Evolutionary conservation across 2,888 invertebrate species (phyloP), one percentile per base, ranked within the genome.

Genomic region (Agrochola macilenta): DNA sequence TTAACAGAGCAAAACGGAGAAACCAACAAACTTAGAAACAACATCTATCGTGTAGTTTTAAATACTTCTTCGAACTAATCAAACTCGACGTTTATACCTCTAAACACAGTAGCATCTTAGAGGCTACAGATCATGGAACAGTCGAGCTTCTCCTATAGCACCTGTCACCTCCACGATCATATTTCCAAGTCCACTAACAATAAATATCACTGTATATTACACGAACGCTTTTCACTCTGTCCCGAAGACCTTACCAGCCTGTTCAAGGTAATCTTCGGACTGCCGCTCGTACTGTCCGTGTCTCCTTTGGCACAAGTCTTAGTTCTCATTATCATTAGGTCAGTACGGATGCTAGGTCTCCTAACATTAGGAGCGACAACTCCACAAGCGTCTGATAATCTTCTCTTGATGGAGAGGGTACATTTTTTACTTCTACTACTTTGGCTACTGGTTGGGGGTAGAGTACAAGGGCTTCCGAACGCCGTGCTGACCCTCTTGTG

Each of bases 281-380:
- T 97, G 43, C 97, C 96, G 83, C 97, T 97, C 30, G 97, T 95
- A 69, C 97, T 97, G 78, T 97, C 98, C 79, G 97, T 97, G 80
- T 98, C 98, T 35, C 97, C 98, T 94, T 98, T 97, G 90, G 98
- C 97, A 96, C 98, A 97, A 81, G 98, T 98, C 96, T 98, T 98
- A 87, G 98, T 98, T 93, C 98, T 97, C 98, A 99, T 98, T 89
- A 98, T 98, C 97, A 98, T 98, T 87, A 99, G 97, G 93, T 99
- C 99, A 11, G 99, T 99, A 82, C 99, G 97, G 86, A 99, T 98
- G 94, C 98, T 98, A 54, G 99, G 99, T 66, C 99, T 97, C 72
- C 99, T 97, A 0, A 98, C 99, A 92, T 98, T 98, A 4, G 98
- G 98, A n/a, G 98, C 98, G 35, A 99, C 98, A 11, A 98, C 98